Evolutionary conservation across 2,888 invertebrate genomes (phyloP), one percentile per base, ranked within the genome.

Genomic region (Erebia epiphron): DNA sequence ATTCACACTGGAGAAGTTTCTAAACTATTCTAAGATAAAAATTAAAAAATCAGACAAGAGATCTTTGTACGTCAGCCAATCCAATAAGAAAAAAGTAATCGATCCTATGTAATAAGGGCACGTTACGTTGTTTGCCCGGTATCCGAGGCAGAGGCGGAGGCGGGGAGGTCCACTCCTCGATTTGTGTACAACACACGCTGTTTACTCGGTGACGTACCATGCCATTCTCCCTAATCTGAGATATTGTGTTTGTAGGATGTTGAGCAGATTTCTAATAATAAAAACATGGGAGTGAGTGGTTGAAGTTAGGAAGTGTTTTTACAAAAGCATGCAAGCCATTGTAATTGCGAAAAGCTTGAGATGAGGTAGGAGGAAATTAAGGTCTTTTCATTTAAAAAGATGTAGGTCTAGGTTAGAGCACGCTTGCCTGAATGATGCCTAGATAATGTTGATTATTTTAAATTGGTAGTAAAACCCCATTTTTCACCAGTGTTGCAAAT

Each of bases 181-280:
- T 78, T 77, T 79, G 79, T 80, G 78, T 79, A 79, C 77, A 79
- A 77, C 79, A 79, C 79, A 76, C 78, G 76, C 71, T 83, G 82
- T 84, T 83, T 83, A 77, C 79, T 21, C 72, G 52, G 60, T 67
- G 72, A 73, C 76, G 71, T 75, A 72, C 71, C 75, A 75, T 79
- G 76, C 78, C 77, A 76, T 74, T 75, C 72, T 68, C 78, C 77
- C 81, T 85, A 84, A 86, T 85, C 84, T 78, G 77, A 80, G 79
- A 82, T 82, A 84, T 83, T 85, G 83, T 83, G 80, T 84, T 84
- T 83, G 82, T 81, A 75, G 78, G 75, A 74, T 74, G 72, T 67
- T 57, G 71, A 76, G 75, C 73, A 76, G 74, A 76, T 76, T 75
- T 75, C 75, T 77, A 77, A 79, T 79, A 79, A 76, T 76, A 77